phyloP scores from a whole-genome alignment of 2,797 vertebrate genomes.

The Threskiornis aethiopicus region DNA sequence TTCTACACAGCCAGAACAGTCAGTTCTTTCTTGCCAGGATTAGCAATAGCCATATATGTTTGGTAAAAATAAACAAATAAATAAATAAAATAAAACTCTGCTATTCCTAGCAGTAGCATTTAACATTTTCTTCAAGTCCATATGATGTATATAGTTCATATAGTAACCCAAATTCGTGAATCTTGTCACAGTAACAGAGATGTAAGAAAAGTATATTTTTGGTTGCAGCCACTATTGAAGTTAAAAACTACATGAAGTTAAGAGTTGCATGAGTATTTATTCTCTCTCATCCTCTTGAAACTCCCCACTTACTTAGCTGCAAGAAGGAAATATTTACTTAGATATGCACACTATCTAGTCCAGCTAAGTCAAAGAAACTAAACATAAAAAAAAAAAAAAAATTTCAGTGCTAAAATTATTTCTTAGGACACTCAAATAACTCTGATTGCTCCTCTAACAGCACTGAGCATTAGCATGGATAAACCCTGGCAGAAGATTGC shows the following conservation, averaged over 20 bases:
- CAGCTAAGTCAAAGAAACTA: not conserved
- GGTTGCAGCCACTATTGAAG: not conserved
- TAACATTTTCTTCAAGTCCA: not conserved
- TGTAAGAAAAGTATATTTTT: not conserved
- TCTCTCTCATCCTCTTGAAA: not conserved
- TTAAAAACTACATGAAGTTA: no score
- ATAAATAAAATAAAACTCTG: not conserved
- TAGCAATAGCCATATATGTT: not conserved
- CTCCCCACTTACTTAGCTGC: not conserved
- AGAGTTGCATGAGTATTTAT: not conserved
- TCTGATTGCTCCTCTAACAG: not conserved
- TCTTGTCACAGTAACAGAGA: not conserved
- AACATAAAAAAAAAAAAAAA: not conserved
- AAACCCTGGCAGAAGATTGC: not conserved
- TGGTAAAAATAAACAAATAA: not conserved
- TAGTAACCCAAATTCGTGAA: accelerated
- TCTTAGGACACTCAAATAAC: not conserved
- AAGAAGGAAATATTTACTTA: not conserved
- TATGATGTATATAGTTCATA: not conserved
- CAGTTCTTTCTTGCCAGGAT: not conserved
- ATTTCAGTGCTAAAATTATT: not conserved
- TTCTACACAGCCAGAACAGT: not conserved
- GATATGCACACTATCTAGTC: not conserved
- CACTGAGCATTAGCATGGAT: not conserved
- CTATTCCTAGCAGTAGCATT: not conserved